Evolutionary conservation across 2,113 vertebrate species (phyloP).

Genomic region (Phainopepla nitens): DNA sequence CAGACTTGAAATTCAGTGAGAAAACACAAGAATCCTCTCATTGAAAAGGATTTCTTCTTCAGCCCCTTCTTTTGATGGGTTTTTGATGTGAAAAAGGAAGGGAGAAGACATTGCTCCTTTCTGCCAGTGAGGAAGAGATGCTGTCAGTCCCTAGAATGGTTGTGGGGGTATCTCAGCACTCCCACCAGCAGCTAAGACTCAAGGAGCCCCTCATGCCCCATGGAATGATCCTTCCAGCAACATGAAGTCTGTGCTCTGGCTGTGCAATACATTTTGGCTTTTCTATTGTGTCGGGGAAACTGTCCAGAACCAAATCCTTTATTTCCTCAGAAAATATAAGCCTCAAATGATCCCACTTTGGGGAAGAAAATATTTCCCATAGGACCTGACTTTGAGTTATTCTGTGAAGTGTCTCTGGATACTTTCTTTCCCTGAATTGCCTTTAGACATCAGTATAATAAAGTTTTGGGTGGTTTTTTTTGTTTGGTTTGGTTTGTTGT

Average conservation of each 20-base stretch:
- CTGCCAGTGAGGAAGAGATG: neutral
- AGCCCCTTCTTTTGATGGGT: neutral
- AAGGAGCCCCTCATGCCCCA: neutral
- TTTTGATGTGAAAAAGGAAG: neutral
- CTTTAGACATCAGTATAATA: neutral
- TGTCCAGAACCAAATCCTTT: neutral
- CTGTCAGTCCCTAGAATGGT: neutral
- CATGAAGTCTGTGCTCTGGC: neutral
- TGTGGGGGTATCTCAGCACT: neutral
- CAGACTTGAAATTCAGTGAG: neutral
- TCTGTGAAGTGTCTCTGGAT: neutral
- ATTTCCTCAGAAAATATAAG: neutral
- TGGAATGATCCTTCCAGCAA: neutral
- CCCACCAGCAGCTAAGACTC: neutral
- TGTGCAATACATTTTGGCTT: neutral
- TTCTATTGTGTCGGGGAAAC: neutral
- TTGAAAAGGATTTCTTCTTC: neutral
- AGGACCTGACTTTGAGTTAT: neutral
- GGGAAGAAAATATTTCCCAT: neutral
- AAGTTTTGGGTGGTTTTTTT: too few species aligned
- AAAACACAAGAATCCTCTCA: neutral
- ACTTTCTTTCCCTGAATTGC: neutral
- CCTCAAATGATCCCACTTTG: neutral
- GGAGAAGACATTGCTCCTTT: neutral
- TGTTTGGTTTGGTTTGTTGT: neutral